A percentile compares a stretch with the other conserved stretches of the same genome.
Evolutionary conservation across 2,113 vertebrate species (phyloP).

Genomic region (Anser brachyrhynchus): DNA sequence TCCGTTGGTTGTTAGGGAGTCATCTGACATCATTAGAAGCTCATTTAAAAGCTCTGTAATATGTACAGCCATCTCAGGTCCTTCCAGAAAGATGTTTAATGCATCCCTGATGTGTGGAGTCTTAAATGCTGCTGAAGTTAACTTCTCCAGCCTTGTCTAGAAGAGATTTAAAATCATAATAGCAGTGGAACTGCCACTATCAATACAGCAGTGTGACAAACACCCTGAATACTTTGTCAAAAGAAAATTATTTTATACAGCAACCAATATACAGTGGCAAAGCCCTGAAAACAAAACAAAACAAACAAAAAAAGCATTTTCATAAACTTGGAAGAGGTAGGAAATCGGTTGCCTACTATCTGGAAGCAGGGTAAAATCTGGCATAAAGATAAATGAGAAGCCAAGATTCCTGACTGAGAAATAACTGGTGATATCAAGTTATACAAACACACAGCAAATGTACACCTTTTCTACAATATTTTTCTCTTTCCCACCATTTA

Average conservation of each 20-base stretch:
- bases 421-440: background rate
- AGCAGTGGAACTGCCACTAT: background rate
- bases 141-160: background rate
- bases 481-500: background rate
- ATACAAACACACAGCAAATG: fast-evolving
- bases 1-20: background rate
- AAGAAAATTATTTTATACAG: background rate
- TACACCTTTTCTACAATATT: background rate
- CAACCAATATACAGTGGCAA: background rate
- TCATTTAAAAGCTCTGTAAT: background rate
- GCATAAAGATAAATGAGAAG: background rate
- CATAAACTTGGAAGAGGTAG: background rate
- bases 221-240: background rate
- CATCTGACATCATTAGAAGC: background rate
- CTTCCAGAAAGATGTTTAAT: background rate
- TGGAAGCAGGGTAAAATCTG: background rate
- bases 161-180: background rate
- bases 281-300: background rate
- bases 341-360: background rate
- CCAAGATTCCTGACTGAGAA: background rate
- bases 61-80: background rate
- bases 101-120: background rate
- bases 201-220: background rate
- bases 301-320: background rate
- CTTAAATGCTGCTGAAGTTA: background rate